phyloP scores from a whole-genome alignment of 1,140 invertebrate species.

The Ruditapes philippinarum region DNA sequence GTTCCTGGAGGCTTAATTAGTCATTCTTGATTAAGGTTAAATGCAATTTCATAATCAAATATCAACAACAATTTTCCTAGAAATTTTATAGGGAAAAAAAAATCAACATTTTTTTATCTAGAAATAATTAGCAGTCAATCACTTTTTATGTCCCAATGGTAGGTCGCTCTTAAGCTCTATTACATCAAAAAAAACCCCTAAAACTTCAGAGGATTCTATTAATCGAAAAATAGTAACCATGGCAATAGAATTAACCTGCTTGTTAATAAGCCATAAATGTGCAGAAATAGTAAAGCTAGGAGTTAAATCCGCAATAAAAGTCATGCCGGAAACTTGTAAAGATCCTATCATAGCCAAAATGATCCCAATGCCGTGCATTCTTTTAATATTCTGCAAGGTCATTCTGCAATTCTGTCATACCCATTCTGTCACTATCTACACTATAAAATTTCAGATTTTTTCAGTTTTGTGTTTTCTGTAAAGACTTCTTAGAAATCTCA shows the following conservation, averaged over 20 bases:
- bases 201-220: constrained; percentile 39
- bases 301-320: constrained; percentile 3
- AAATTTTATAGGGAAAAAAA: not conserved
- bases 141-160: not conserved
- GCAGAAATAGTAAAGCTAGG: constrained; percentile 26
- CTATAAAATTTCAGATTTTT: too few species aligned
- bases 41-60: not conserved
- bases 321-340: not conserved
- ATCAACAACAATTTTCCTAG: not conserved
- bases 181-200: too few species aligned
- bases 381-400: too few species aligned
- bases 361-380: not conserved
- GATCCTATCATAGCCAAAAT: not conserved
- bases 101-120: not conserved
- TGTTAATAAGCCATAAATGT: constrained; percentile 48
- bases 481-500: too few species aligned
- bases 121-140: constrained; percentile 7
- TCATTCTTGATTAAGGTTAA: not conserved
- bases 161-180: not conserved
- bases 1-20: too few species aligned
- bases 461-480: too few species aligned
- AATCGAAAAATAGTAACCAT: constrained; percentile 60
- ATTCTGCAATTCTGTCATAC: too few species aligned
- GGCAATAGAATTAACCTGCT: constrained; percentile 30
- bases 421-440: too few species aligned